phyloP scores from a whole-genome alignment of 2,797 vertebrate genomes.

The Pampus argenteus region DNA sequence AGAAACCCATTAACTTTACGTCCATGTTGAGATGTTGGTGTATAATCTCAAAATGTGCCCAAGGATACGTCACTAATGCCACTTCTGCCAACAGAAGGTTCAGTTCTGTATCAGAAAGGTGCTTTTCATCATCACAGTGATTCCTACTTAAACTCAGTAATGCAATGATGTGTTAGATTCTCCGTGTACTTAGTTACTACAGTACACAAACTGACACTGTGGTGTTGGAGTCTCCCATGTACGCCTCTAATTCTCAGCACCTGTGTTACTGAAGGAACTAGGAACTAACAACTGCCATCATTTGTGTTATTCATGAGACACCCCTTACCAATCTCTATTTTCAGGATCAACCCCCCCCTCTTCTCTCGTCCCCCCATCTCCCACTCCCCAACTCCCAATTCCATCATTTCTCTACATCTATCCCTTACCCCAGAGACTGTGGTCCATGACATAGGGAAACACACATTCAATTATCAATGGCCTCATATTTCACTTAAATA shows the following conservation, averaged over 20 bases:
- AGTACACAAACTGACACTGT: not conserved
- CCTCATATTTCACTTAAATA: conserved; percentile 77
- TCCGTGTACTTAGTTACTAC: not conserved
- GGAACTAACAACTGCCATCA: conserved; percentile 32
- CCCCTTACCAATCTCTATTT: conserved; percentile 34
- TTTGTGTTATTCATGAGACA: conserved; percentile 59
- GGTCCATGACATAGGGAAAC: conserved; percentile 68
- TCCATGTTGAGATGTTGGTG: not conserved
- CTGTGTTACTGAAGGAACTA: conserved; percentile 11
- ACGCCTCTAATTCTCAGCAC: conserved; percentile 12
- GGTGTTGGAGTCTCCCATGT: conserved; percentile 10
- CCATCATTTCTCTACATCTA: conserved; percentile 54
- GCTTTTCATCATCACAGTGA: not conserved
- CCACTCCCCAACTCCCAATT: conserved; percentile 48
- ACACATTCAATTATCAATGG: conserved; percentile 74
- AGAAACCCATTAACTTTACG: not conserved
- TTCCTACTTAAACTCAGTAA: not conserved
- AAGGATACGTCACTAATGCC: not conserved
- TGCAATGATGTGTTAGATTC: not conserved
- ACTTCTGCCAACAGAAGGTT: not conserved
- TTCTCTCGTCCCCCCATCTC: conserved; percentile 26
- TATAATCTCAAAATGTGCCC: not conserved
- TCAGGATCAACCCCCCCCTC: conserved; percentile 31
- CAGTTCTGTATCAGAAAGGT: not conserved
- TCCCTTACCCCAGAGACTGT: conserved; percentile 48